A percentile compares a stretch with the other conserved stretches of the same genome.
These are phyloP conservation scores for Aythya fuligula DNA, from an alignment of 2,797 vertebrate genomes.

Conservation along the genomic window DNA sequence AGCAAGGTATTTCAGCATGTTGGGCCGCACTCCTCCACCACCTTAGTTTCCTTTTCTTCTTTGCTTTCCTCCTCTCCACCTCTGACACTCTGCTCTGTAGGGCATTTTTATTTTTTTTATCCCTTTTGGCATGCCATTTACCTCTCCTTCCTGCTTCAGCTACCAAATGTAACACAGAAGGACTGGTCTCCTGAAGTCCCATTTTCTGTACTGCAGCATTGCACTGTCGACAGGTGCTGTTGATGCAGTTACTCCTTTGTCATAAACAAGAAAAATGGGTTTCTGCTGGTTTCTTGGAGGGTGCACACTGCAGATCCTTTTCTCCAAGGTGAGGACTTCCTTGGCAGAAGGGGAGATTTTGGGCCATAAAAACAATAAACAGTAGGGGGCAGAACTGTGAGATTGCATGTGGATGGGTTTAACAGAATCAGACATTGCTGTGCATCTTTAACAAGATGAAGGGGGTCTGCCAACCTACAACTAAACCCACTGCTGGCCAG, in stretches of 20 bases:
- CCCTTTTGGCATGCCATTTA: background rate
- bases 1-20: background rate
- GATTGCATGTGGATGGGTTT: background rate
- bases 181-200: background rate
- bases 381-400: background rate
- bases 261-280: rapidly evolving
- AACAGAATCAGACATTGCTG: background rate
- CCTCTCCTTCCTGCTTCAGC: background rate
- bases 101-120: background rate
- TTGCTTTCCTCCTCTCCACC: background rate
- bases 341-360: background rate
- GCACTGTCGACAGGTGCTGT: background rate
- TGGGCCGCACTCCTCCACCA: background rate
- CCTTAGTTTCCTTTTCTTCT: background rate
- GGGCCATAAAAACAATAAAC: background rate
- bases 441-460: background rate
- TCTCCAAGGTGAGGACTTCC: background rate
- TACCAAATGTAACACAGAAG: background rate
- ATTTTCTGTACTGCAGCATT: background rate
- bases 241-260: background rate
- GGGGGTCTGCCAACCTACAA: background rate
- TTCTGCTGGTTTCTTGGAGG: background rate
- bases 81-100: background rate
- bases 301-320: background rate
- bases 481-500: background rate